Evolutionary conservation across 1,140 invertebrate species (phyloP).

Genomic region (Drosophila nigromelanica): DNA sequence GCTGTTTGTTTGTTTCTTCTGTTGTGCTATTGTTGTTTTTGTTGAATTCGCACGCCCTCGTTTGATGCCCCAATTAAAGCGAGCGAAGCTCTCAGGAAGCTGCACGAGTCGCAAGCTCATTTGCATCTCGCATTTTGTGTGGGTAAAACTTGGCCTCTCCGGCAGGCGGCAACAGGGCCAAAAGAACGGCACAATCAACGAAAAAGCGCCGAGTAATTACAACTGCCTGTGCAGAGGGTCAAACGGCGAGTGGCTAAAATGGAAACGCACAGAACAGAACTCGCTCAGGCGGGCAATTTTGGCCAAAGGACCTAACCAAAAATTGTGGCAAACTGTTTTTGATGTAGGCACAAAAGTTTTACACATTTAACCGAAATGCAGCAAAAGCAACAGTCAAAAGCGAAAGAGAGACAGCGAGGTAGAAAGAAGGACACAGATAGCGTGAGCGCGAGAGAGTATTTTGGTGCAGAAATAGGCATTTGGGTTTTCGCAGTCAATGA

Average conservation of each 20-base stretch:
- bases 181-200: constrained; percentile 54
- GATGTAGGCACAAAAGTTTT: neutral
- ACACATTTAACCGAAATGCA: neutral
- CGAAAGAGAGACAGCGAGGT: neutral
- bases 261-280: neutral
- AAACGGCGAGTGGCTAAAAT: neutral
- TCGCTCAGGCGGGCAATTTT: neutral
- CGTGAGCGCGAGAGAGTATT: neutral
- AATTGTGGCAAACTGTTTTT: constrained; percentile 7
- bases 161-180: neutral
- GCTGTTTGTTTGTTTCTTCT: neutral
- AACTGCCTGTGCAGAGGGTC: neutral
- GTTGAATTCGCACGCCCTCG: neutral
- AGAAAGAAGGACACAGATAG: neutral
- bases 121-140: constrained; percentile 42
- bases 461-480: neutral
- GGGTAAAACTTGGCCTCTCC: constrained; percentile 16
- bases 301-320: neutral
- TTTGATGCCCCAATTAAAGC: constrained; percentile 26
- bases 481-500: neutral
- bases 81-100: constrained; percentile 23
- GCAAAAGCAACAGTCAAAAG: constrained; percentile 1
- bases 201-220: constrained; percentile 65
- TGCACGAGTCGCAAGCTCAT: constrained; percentile 44
- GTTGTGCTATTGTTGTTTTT: neutral